Evolutionary conservation across 2,888 invertebrate genomes (phyloP).

Genomic region (Lycaena phlaeas): DNA sequence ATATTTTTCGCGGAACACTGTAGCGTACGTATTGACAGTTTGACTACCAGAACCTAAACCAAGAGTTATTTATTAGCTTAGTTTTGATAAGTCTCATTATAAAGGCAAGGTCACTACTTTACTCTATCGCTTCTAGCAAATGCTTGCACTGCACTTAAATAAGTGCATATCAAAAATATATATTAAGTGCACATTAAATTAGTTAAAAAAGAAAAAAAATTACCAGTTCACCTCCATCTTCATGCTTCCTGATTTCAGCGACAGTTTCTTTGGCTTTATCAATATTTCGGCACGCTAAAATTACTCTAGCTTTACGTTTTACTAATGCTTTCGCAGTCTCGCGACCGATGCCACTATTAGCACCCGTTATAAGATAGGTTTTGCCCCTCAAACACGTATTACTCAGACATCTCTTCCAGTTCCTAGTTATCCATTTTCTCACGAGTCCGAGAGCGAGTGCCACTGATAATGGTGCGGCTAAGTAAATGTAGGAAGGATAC

Average conservation of each 20-base stretch:
- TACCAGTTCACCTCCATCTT: slow-evolving; percentile 76
- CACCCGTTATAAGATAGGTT: slow-evolving; percentile 87
- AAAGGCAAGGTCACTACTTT: slow-evolving; percentile 8
- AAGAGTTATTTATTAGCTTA: neutral
- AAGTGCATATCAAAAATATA: too few relatives aligned
- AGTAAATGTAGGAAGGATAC: slow-evolving; percentile 41
- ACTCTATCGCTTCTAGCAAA: neutral
- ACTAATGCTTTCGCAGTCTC: slow-evolving; percentile 84
- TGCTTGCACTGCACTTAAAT: too few relatives aligned
- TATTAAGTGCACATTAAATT: neutral
- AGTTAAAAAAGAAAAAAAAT: slow-evolving; percentile 22
- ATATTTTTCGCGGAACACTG: too few relatives aligned
- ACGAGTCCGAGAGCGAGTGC: slow-evolving; percentile 51
- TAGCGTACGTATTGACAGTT: too few relatives aligned
- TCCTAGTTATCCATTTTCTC: slow-evolving; percentile 54
- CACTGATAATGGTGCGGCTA: slow-evolving; percentile 55
- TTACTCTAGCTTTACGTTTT: slow-evolving; percentile 80
- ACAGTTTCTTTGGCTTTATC: slow-evolving; percentile 77
- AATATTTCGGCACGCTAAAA: slow-evolving; percentile 85
- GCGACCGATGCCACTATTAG: slow-evolving; percentile 87
- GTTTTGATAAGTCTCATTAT: neutral
- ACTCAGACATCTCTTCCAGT: slow-evolving; percentile 53
- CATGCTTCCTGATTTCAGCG: slow-evolving; percentile 72
- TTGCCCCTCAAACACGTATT: slow-evolving; percentile 75
- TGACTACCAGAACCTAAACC: too few relatives aligned